A percentile compares a stretch with the other conserved stretches of the same genome.
phyloP scores from a whole-genome alignment of 2,888 invertebrate genomes.

The Syrista parreyssii region DNA sequence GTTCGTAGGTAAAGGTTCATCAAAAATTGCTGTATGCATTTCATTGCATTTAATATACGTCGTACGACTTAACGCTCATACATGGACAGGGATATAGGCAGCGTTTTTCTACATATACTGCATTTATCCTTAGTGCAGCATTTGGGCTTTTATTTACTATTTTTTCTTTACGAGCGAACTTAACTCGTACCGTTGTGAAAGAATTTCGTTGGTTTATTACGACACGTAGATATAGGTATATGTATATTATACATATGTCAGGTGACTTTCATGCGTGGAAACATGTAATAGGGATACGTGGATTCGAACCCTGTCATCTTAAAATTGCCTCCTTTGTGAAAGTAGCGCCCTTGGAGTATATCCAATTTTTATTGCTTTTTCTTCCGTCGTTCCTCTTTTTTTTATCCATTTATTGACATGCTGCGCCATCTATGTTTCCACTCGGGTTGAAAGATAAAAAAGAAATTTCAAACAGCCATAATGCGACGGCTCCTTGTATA shows the following conservation, averaged over 20 bases:
- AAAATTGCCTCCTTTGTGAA: background rate
- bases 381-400: background rate
- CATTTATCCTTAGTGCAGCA: background rate
- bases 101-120: background rate
- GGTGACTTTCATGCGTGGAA: no score
- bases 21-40: background rate
- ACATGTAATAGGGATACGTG: background rate
- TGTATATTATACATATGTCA: no score
- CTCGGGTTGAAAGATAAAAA: background rate
- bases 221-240: background rate
- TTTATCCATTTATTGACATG: background rate
- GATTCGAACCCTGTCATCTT: background rate
- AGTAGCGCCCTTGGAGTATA: background rate
- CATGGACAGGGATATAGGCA: background rate
- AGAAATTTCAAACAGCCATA: background rate
- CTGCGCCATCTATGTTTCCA: background rate
- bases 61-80: background rate
- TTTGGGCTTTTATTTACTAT: background rate
- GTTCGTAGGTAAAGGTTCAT: background rate
- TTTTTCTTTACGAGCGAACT: background rate
- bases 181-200: background rate
- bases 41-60: background rate
- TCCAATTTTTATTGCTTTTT: background rate
- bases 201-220: background rate
- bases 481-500: background rate